phyloP scores from a whole-genome alignment of 2,113 vertebrate genomes.

The Formicarius rufipectus region DNA sequence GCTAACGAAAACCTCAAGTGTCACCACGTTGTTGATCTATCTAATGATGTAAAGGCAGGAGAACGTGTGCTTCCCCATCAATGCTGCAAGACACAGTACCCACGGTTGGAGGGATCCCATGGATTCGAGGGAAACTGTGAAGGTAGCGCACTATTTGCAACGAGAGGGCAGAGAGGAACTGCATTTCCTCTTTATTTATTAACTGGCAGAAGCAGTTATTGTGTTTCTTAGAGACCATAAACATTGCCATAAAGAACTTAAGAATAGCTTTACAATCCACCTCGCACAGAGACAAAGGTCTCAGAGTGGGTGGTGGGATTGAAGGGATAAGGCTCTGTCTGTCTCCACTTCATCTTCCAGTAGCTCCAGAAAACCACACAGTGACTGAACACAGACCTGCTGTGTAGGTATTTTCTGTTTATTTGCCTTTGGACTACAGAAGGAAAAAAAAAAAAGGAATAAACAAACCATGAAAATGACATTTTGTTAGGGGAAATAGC shows the following conservation, averaged over 20 bases:
- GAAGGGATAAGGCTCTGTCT: background rate
- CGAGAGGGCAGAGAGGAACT: background rate
- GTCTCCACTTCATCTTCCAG: background rate
- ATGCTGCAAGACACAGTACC: background rate
- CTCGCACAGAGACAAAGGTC: too few relatives aligned
- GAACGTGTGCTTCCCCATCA: background rate
- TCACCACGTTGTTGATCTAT: background rate
- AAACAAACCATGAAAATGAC: background rate
- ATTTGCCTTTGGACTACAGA: background rate
- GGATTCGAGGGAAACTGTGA: background rate
- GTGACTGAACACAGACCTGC: background rate
- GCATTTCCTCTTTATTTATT: background rate
- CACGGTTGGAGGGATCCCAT: accelerated
- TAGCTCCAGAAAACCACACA: background rate
- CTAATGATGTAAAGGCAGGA: background rate
- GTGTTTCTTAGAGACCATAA: background rate
- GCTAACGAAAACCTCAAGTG: background rate
- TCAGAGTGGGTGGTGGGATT: accelerated
- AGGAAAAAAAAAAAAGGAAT: background rate
- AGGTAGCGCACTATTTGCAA: background rate
- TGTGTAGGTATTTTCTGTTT: background rate
- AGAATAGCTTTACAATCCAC: accelerated
- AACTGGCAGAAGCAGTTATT: background rate
- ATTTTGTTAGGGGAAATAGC: background rate
- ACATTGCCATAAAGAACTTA: background rate